These are phyloP conservation scores for Apocrypta bakeri DNA, from an alignment of 1,140 invertebrate species.

Conservation along the genomic window DNA sequence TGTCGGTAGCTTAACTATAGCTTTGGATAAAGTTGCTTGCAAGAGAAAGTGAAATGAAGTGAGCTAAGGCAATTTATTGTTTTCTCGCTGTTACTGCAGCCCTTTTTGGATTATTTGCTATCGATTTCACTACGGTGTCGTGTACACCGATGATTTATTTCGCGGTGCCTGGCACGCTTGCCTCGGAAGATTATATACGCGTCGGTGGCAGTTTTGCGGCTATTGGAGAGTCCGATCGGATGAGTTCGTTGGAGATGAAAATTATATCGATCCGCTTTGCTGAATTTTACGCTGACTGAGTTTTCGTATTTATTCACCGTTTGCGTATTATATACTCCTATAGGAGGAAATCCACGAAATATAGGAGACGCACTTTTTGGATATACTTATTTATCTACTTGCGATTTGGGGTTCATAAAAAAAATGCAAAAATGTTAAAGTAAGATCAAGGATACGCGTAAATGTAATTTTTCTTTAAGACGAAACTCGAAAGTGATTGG, in stretches of 20 bases:
- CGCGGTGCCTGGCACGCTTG: neutral
- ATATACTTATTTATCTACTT: no score
- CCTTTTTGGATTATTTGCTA: constrained; percentile 29
- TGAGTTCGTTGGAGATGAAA: constrained; percentile 9
- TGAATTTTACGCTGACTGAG: neutral
- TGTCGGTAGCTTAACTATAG: no score
- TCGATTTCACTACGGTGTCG: neutral
- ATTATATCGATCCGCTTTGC: neutral
- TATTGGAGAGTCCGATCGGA: neutral
- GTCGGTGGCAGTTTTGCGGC: neutral
- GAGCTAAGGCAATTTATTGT: constrained; percentile 35
- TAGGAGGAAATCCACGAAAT: no score
- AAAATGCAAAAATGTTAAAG: no score
- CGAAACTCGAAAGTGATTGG: no score
- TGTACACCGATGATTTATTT: constrained; percentile 20
- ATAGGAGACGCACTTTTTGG: no score
- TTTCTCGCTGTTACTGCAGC: neutral
- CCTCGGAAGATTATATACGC: neutral
- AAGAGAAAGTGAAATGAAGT: constrained; percentile 28
- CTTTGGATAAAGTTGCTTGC: neutral
- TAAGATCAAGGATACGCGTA: no score
- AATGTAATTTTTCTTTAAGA: no score
- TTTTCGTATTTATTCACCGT: neutral
- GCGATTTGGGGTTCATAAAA: no score
- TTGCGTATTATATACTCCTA: no score